These are phyloP conservation scores for Anseranas semipalmata DNA, from an alignment of 2,113 vertebrate species.

Conservation along the genomic window DNA sequence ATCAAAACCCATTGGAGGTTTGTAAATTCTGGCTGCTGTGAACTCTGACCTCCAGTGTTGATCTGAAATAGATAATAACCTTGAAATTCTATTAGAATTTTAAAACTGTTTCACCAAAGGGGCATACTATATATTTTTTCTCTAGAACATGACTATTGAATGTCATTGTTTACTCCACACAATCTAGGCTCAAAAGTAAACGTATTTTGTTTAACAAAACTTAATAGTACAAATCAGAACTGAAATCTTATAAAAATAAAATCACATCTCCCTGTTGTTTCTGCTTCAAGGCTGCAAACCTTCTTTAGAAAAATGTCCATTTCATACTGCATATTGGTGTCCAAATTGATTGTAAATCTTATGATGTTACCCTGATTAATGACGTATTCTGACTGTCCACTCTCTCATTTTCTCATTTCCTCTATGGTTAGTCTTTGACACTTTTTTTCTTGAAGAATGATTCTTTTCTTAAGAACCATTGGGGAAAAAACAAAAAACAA, in stretches of 20 bases:
- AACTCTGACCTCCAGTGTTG: constrained; percentile 93
- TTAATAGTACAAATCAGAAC: constrained; percentile 43
- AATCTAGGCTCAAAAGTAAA: constrained; percentile 49
- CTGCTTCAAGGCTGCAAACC: neutral
- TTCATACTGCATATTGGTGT: neutral
- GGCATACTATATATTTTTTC: constrained; percentile 74
- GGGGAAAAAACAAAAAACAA: neutral
- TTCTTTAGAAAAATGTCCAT: neutral
- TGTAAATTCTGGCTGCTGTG: constrained; percentile 89
- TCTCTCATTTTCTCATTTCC: constrained; percentile 26
- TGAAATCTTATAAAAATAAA: constrained; percentile 37
- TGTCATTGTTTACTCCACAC: constrained; percentile 65
- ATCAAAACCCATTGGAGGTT: constrained; percentile 92
- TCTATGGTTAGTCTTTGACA: constrained; percentile 8
- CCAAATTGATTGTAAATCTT: constrained; percentile 24
- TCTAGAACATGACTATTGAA: constrained; percentile 60
- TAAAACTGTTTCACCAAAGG: constrained; percentile 87
- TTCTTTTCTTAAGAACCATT: constrained; percentile 4
- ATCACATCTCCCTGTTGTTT: neutral
- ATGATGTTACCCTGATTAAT: constrained; percentile 26
- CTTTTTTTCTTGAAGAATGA: neutral
- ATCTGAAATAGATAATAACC: constrained; percentile 96
- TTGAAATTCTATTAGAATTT: constrained; percentile 97
- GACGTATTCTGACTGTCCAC: neutral
- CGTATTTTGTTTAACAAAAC: constrained; percentile 43